A percentile compares a stretch with the other conserved stretches of the same genome.
These are phyloP conservation scores for Coremacera marginata DNA, from an alignment of 2,888 invertebrate species.

Conservation along the genomic window DNA sequence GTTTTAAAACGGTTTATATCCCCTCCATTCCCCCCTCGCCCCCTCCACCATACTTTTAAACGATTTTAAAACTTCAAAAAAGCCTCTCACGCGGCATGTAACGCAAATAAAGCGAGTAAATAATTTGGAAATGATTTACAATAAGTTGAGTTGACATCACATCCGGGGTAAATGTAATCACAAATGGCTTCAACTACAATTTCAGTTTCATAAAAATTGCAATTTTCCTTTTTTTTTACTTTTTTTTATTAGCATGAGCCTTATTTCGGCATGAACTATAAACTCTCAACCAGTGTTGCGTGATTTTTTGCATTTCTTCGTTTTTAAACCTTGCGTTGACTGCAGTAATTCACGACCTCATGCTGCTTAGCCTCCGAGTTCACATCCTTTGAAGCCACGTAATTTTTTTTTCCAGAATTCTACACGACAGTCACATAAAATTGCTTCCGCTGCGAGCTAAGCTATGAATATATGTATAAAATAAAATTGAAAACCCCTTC, in stretches of 20 bases:
- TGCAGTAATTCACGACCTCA: not conserved
- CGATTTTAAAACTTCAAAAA: not conserved
- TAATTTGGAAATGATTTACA: conserved; percentile 63
- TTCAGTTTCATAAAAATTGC: not conserved
- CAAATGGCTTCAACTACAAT: not conserved
- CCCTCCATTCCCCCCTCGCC: conserved; percentile 53
- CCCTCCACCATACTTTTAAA: too few relatives aligned
- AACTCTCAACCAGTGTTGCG: not conserved
- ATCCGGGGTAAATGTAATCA: not conserved
- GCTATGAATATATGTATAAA: too few relatives aligned
- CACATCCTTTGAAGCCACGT: not conserved
- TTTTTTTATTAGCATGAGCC: not conserved
- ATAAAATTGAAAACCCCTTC: not conserved
- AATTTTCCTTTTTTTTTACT: not conserved
- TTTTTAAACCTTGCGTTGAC: too few relatives aligned
- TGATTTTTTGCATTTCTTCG: not conserved
- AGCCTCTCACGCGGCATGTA: not conserved
- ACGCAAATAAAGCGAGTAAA: conserved; percentile 53
- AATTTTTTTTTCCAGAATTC: not conserved
- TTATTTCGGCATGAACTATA: not conserved
- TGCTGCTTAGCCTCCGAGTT: not conserved
- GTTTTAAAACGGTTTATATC: too few relatives aligned
- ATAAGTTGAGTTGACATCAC: conserved; percentile 45
- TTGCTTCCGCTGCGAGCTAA: conserved; percentile 16
- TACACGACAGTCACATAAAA: conserved; percentile 14